A percentile compares a stretch with the other conserved stretches of the same genome.
phyloP scores from a whole-genome alignment of 2,113 vertebrate genomes.

The Pseudopipra pipra region DNA sequence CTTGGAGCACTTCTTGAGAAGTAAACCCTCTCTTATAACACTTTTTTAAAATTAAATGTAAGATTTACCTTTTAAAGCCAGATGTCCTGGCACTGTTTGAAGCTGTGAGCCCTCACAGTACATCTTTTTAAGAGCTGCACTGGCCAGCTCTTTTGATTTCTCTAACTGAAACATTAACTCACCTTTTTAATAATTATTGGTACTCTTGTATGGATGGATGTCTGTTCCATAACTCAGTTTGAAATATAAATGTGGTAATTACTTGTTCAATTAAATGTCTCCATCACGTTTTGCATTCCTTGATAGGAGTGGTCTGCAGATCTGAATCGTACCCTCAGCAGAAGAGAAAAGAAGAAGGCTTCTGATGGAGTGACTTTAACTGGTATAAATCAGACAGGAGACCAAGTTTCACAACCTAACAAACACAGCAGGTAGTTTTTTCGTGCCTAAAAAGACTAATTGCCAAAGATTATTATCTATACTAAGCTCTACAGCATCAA shows the following conservation, averaged over 20 bases:
- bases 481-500: neutral
- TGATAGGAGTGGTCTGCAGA: conserved; percentile 93
- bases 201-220: neutral
- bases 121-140: neutral
- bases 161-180: neutral
- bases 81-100: neutral
- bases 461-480: neutral
- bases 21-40: neutral
- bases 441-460: neutral
- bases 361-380: conserved; percentile 91
- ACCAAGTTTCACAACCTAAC: conserved; percentile 76
- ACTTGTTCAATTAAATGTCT: neutral
- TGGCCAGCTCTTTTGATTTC: neutral
- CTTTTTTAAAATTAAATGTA: neutral
- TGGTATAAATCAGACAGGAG: conserved; percentile 89
- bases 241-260: neutral
- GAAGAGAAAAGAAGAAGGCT: conserved; percentile 91
- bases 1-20: neutral
- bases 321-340: conserved; percentile 90
- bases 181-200: neutral
- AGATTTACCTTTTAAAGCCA: neutral
- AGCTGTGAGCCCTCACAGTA: neutral
- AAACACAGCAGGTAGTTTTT: conserved; percentile 82
- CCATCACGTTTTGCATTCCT: accelerated
- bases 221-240: neutral